Base-by-base conservation (phyloP, 2,888 invertebrate genomes). In the Carpatolechia fugitivella region DNA sequence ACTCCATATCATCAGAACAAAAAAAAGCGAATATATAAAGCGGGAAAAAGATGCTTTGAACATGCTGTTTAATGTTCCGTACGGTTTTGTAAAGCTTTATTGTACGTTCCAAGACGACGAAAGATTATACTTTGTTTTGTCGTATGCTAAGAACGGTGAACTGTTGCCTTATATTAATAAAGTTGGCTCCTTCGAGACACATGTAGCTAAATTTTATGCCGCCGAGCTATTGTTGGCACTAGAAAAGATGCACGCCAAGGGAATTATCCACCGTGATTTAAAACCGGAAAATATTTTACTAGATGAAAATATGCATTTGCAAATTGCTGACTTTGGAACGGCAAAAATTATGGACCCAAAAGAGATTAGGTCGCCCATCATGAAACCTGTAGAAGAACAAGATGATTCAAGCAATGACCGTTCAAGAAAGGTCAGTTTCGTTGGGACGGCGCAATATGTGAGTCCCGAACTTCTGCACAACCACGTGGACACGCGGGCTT, bases 391-490 rank as follows among this genome's bases (percentile, higher is more conserved):
- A 36, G 83, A 85, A 52, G 84, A 88, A 11, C 63, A 70, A 31
- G 66, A 64, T 57, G 69, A 71, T 51, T 65, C 63, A 11, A 78
- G 82, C 63, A 85, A 82, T 66, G 84, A 86, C 56, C 86, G 91
- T 54, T 88, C 91, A 64, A 91, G 96, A 57, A 93, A 93, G 68
- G 95, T 94, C 71, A 97, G 96, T 80, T 99, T 99, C 85, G 99
- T 99, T 11, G 99, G 99, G 50, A 99, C 99, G 10, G 99, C 99
- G 1, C 99, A 99, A 80, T 99, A 99, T 83, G 98, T 99, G 0
- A 98, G 98, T 55, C 99, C 99, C 1, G 99, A 99, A 89, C 93
- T 99, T 60, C 90, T 99, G 51, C 95, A 94, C 58, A 95, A 96
- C 75, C 93, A 94, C 58, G 93, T 93, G 1, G 93, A 94, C 52